Conservation (phyloP, 2,113 vertebrate genomes). For the Hyperoodon ampullatus region DNA sequence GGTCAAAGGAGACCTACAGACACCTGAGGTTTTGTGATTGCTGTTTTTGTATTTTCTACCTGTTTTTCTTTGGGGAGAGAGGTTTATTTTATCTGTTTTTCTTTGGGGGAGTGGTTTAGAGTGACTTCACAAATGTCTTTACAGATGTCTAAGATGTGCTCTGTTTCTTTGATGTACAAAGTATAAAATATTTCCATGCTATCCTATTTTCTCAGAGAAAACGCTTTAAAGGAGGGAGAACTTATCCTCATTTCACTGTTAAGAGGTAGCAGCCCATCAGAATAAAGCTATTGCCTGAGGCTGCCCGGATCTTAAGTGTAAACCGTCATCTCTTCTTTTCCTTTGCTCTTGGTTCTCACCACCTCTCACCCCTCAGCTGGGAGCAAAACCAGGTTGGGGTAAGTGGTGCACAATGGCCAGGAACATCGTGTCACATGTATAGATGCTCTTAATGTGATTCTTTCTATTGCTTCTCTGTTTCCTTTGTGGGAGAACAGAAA, state of each 20-base stretch:
- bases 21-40: background rate
- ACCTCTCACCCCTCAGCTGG: background rate
- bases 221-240: background rate
- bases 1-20: background rate
- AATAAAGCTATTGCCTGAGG: background rate
- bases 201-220: slow-evolving; percentile 2
- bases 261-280: background rate
- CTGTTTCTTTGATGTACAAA: slow-evolving; percentile 20
- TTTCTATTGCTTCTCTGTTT: background rate
- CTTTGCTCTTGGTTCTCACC: background rate
- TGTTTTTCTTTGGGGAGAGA: background rate
- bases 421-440: background rate
- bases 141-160: background rate
- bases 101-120: background rate
- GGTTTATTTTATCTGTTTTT: background rate
- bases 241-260: background rate
- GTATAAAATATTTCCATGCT: background rate
- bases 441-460: background rate
- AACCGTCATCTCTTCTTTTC: background rate
- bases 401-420: background rate
- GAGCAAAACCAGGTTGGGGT: background rate
- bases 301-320: background rate
- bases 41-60: background rate
- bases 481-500: background rate
- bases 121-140: background rate